These are phyloP conservation scores for Meandrusa payeni DNA, from an alignment of 2,888 invertebrate genomes.

Conservation along the genomic window DNA sequence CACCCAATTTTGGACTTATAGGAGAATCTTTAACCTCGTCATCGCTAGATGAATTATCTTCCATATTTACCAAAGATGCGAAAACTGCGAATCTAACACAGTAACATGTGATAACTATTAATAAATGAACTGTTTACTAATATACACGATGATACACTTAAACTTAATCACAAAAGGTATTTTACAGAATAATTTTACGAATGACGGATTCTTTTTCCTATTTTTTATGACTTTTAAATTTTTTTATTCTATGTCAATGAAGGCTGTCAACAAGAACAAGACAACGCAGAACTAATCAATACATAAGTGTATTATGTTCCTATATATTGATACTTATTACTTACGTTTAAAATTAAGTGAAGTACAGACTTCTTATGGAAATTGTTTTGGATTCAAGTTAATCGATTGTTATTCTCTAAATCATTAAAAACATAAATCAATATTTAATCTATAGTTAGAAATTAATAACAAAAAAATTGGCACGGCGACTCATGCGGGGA, in stretches of 20 bases:
- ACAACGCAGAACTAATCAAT: no score
- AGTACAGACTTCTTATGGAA: background rate
- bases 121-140: conserved; percentile 11
- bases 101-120: background rate
- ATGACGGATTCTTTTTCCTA: conserved; percentile 13
- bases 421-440: background rate
- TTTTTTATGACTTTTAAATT: conserved; percentile 19
- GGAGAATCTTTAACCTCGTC: conserved; percentile 62
- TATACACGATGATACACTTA: conserved; percentile 5
- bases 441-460: no score
- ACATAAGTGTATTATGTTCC: no score
- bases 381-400: background rate
- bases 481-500: no score
- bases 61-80: conserved; percentile 49
- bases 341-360: no score
- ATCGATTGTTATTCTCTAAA: background rate
- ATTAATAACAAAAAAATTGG: no score
- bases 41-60: conserved; percentile 66
- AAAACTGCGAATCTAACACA: conserved; percentile 16
- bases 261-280: conserved; percentile 4
- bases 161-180: conserved; percentile 5
- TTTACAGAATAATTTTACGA: conserved; percentile 16
- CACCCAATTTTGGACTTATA: conserved; percentile 51
- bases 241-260: conserved; percentile 20
- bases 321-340: no score